Evolutionary conservation across 1,140 invertebrate genomes (phyloP).

Genomic region (Chionoecetes opilio): DNA sequence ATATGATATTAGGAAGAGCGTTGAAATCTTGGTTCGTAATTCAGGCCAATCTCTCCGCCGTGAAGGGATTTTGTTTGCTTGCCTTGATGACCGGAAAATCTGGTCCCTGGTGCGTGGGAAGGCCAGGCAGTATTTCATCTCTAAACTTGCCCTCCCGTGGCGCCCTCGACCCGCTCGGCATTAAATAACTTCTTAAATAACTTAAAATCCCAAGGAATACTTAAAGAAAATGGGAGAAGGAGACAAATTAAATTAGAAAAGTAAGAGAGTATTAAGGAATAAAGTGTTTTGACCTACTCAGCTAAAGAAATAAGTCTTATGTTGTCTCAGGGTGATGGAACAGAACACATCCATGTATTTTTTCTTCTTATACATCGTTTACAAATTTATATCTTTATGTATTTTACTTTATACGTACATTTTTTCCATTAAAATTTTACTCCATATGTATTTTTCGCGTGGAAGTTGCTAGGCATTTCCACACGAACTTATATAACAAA

Average conservation of each 20-base stretch:
- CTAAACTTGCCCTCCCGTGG: constrained; percentile 5
- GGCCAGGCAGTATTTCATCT: not conserved
- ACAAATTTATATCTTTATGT: no score
- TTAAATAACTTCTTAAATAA: no score
- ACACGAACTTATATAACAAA: no score
- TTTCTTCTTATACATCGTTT: not conserved
- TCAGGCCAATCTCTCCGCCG: not conserved
- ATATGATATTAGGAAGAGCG: not conserved
- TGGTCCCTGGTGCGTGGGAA: not conserved
- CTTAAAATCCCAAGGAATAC: no score
- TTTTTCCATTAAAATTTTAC: no score
- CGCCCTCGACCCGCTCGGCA: not conserved
- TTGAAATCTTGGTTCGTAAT: constrained; percentile 3
- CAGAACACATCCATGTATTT: not conserved
- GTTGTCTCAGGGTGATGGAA: not conserved
- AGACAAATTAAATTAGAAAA: no score
- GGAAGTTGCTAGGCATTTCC: no score
- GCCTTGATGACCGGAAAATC: not conserved
- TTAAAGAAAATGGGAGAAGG: no score
- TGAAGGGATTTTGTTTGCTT: not conserved
- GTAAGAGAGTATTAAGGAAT: no score
- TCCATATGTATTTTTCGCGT: no score
- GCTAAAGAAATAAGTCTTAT: not conserved
- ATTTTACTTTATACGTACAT: no score
- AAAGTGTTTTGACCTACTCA: not conserved